Base-by-base conservation (phyloP, 2,797 vertebrate species). In the Falco novaeseelandiae region DNA sequence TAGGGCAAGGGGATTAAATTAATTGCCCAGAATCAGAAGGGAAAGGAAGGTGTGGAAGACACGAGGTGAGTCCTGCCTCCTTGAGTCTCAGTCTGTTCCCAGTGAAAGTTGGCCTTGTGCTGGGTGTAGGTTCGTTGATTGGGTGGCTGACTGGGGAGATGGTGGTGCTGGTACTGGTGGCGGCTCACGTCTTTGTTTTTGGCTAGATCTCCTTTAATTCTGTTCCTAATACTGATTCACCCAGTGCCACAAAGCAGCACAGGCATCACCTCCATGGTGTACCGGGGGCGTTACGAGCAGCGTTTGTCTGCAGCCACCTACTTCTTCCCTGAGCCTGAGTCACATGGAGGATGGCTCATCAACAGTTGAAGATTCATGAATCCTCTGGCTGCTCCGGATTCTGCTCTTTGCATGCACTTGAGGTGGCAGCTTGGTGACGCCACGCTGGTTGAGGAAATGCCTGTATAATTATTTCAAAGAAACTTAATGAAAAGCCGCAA, bases 201-300 rank as follows among this genome's bases (percentile, higher is more conserved):
- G 4, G 4, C 58, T 46, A 36, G 32, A 19, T 38, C 40, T 82
- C 42, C 52, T 62, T 57, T 25, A 57, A 49, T 59, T 57, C 22
- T 34, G 0, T 17, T 90, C 32, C 44, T 52, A 2, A 9, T 21
- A 7, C 1, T 7, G 44, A 17, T 42, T 38, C 30, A 4, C 12
- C 44, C 17, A 4, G 13, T 1, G 4, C 63, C 40, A 4, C 19
- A 8, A 15, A 79, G 85, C 69, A 30, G 85, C 20, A 3, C 10
- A 11, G 71, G 59, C 67, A 14, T 36, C 30, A 13, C 44, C 49
- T 49, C 7, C 0, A 8, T 2, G 13, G n/a, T 32, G n/a, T 42
- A 4, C 29, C 0, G 0, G 29, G 70, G 19, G 10, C 23, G 62
- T 32, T 42, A 7, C 3, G 1, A 36, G 70, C 2, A 0, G 10